Evolutionary conservation across 2,888 invertebrate species (phyloP), one percentile per base, ranked within the genome.

Genomic region (Stenodema calcarata): DNA sequence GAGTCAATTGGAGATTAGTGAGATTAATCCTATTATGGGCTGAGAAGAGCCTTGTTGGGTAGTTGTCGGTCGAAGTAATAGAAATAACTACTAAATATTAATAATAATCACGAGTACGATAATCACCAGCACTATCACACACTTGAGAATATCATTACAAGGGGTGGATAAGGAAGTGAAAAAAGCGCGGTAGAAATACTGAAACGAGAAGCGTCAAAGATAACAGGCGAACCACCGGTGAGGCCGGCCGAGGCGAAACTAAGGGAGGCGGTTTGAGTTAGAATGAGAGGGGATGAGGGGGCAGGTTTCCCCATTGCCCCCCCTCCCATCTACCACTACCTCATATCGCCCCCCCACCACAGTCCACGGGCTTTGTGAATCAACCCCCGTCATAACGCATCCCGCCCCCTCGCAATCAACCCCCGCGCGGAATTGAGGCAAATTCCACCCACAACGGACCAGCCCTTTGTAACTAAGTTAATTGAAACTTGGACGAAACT

Each of bases 211-310:
- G 47, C 78, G 23, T 6, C 42, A 3, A 23, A 9, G 2, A 44
- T 6, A 18, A n/a, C 50, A 54, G 54, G 80, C 27, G 80, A 47
- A 47, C 73, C 73, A 28, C 84, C 44, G 73, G 84, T 70, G 84
- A 84, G 84, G 84, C 84, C 84, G 84, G 84, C 84, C 28, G 73
- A 84, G 18, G 84, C 73, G 84, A 84, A 84, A 84, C 84, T 84
- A 75, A 84, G 80, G 54, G 50, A 84, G 84, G 73, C 73, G 30
- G 50, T 80, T 80, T 50, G 28, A 7, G 11, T 9, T 3, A 14
- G 41, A 16, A 14, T 4, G 9, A 16, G 75, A 35, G 50, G 27
- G 54, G 47, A 80, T 6, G 2, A 42, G 44, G 44, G 78, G 78
- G 44, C 42, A 14, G 47, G 27, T 23, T 42, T 23, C 78, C 44